Base-by-base conservation (phyloP, 2,113 vertebrate genomes). In the Mustela nigripes region DNA sequence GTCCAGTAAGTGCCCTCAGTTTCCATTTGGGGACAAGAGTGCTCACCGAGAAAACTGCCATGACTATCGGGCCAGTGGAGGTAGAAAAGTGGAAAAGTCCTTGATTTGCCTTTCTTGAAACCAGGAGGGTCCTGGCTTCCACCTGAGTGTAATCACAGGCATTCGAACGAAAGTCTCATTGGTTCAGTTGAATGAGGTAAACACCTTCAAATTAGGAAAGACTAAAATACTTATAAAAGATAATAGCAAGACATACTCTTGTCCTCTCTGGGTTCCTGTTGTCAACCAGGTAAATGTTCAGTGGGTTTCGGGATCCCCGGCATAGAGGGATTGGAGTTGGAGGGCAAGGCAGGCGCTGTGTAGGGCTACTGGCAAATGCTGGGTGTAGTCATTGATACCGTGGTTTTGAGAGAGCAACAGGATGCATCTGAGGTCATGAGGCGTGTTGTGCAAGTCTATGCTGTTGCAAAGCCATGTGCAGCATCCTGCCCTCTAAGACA, bases 371-470 rank as follows among this genome's bases (percentile, higher is more conserved):
- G 42, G 28, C 22, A 15, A 8, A 14, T 33, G 1, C 16, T 48
- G 39, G 18, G 11, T 31, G 4, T 4, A 19, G 1, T 42, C 73
- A 69, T 63, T 11, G 21, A n/a, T n/a, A 24, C 50, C 16, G 31
- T 67, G 65, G 24, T 63, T 63, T 19, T n/a, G 69, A 19, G 69
- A 36, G 69, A 19, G 18, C 69, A n/a, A 6, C 15, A 19, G 33
- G 18, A 15, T 79, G 19, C 16, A 6, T 21, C 36, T 81, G 50
- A 14, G 31, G 9, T 9, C 11, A 45, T 19, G 16, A 33, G 28
- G 45, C 8, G 4, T 6, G 10, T 19, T 4, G 10, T 9, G 4
- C 0, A 2, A 5, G 22, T 24, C 56, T 24, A 4, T 5, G 12
- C 3, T 8, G 26, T 1, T 7, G 11, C 2, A 3, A 11, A 8